Base-by-base conservation (phyloP, 2,113 vertebrate species). In the Lophius piscatorius region DNA sequence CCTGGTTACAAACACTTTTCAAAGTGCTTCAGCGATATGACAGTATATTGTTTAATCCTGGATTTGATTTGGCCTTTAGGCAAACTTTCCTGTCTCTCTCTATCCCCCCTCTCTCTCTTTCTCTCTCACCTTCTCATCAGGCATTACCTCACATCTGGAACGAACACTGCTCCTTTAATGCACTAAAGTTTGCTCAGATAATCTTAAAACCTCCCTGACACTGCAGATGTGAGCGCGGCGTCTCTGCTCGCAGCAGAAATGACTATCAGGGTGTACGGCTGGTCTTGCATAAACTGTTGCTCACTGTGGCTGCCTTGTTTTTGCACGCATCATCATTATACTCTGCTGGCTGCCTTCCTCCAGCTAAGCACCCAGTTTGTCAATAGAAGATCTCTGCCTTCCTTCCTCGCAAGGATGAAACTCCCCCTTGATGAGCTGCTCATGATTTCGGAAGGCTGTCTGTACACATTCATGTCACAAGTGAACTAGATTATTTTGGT, bases 271-370 rank as follows among this genome's bases (percentile, higher is more conserved):
- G 35, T 35, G 6, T 70, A 29, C 36, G 35, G 36, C 17, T 38
- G 17, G 14, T 63, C 54, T 79, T 74, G 59, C 66, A 36, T 42
- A 70, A 57, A 51, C 56, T 59, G 16, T 58, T 61, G 58, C 57
- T 3, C 12, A 29, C 18, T 56, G 28, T 28, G 33, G 29, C 12
- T 66, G 34, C 68, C 36, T 59, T 64, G 67, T 62, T 69, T n/a
- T 47, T 51, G 36, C 42, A 39, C 46, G 42, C 50, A 28, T 65
- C 60, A 56, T 69, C 52, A 41, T 57, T 45, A 44, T 52, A 74
- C 51, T 45, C 58, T 69, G 57, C 46, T 54, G 75, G 61, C 64
- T 39, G 59, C 64, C 9, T 67, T 58, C 51, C 70, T 62, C 51
- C 26, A 28, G 49, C 51, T 41, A 59, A 78, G 45, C 23, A 33